These are phyloP conservation scores for Orthosia gracilis DNA, from an alignment of 2,888 invertebrate species.

Conservation along the genomic window DNA sequence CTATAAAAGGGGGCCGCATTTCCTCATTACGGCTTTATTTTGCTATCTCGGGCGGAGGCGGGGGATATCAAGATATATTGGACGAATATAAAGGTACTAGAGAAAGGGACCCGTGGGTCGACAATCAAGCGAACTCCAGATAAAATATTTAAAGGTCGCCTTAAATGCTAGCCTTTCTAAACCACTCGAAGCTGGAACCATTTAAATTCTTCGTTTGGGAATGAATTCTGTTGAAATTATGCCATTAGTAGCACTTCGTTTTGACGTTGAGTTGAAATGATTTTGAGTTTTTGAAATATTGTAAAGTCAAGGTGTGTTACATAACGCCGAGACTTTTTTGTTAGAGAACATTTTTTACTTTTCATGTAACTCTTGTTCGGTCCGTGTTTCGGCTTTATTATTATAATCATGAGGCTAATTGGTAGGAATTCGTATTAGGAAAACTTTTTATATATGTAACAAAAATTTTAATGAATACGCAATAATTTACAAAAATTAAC, in stretches of 20 bases:
- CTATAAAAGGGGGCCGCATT: constrained; percentile 78
- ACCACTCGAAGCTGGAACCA: constrained; percentile 78
- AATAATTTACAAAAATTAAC: constrained; percentile 58
- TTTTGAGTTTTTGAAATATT: constrained; percentile 11
- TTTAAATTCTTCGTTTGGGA: constrained; percentile 83
- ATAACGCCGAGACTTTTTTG: constrained; percentile 14
- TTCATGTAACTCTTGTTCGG: not conserved
- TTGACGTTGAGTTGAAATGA: constrained; percentile 41
- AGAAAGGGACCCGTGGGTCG: constrained; percentile 84
- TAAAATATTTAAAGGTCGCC: constrained; percentile 90
- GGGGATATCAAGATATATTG: constrained; percentile 78
- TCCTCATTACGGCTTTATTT: constrained; percentile 74
- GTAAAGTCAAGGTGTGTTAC: constrained; percentile 11
- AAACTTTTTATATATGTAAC: constrained; percentile 23
- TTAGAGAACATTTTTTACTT: not conserved
- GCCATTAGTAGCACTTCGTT: constrained; percentile 56
- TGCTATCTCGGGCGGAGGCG: constrained; percentile 74
- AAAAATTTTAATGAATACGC: constrained; percentile 52
- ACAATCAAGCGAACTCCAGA: constrained; percentile 88
- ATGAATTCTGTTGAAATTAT: constrained; percentile 67
- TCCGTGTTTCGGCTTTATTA: constrained; percentile 10
- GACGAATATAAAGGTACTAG: constrained; percentile 81
- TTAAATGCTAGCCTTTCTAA: constrained; percentile 78
- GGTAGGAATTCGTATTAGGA: constrained; percentile 10
- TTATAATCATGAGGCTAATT: constrained; percentile 34